Evolutionary conservation across 1,140 invertebrate genomes (phyloP).

Genomic region (Lysiphlebus fabarum): DNA sequence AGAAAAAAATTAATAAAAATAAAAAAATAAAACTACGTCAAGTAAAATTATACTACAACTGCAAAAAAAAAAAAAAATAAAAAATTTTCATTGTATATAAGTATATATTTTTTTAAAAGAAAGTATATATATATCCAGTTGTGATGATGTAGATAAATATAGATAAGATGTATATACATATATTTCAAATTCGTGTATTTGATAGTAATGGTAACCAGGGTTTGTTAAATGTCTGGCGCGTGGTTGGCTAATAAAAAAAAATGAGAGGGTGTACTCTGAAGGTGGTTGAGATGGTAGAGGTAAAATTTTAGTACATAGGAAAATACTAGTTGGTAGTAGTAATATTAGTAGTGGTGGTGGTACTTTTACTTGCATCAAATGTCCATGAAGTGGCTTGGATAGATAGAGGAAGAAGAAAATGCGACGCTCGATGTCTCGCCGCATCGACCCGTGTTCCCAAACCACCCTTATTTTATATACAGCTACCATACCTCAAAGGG

Average conservation of each 20-base stretch:
- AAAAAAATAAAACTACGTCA: no score
- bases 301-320: conserved; percentile 9
- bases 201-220: neutral
- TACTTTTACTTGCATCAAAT: conserved; percentile 6
- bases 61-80: no score
- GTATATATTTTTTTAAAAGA: no score
- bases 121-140: no score
- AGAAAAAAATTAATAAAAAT: no score
- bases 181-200: neutral
- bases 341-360: no score
- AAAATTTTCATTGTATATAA: no score
- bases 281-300: conserved; percentile 6
- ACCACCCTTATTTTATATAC: conserved; percentile 14
- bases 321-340: conserved; percentile 7
- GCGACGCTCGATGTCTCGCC: conserved; percentile 55
- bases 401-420: conserved; percentile 40
- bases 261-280: conserved; percentile 1
- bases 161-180: conserved; percentile 17
- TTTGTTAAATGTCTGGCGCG: conserved; percentile 12
- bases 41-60: no score
- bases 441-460: conserved; percentile 46
- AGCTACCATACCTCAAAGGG: no score
- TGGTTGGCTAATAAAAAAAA: neutral
- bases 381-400: conserved; percentile 13
- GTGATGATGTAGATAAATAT: conserved; percentile 23